Evolutionary conservation across 2,797 vertebrate species (phyloP), one percentile per base, ranked within the genome.

Genomic region (Anguilla marmorata): DNA sequence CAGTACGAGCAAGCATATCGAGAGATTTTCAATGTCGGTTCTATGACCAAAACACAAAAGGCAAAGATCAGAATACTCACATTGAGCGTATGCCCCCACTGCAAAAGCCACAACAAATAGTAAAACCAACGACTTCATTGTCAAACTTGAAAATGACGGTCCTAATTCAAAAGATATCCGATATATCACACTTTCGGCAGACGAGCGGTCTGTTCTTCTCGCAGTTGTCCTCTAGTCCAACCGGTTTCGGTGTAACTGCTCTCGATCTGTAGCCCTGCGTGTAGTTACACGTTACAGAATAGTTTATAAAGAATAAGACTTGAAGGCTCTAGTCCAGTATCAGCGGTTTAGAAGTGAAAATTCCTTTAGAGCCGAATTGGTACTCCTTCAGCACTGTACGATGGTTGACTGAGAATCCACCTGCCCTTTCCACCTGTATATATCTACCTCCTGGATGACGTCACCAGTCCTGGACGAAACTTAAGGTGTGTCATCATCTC

Each of bases 101-200:
- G 84, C 85, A 8, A 95, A 85, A 21, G 52, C 56, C 37, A 93
- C 41, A 19, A 95, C 69, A 9, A 94, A 52, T 6, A 95, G 80
- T 14, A 84, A 89, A 0, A 89, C 84, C 45, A 83, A 27, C 8
- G 60, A 52, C 74, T 83, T 87, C 90, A 91, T 91, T 19, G 76
- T 87, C 2, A 60, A 63, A 58, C 1, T 58, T 2, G 11, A 16
- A 48, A 21, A 85, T 24, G 48, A 54, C 2, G 54, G 16, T 69
- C 21, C 48, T 2, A 76, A 52, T 50, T 6, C n/a, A 14, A 19
- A 50, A n/a, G 11, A 85, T 85, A 30, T 66, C 85, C 58, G 37
- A 24, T 37, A 27, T 63, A 8, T 24, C 41, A 60, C 27, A 66
- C 24, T 27, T 87, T 37, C 52, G 58, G 11, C 66, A 50, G n/a